Base-by-base conservation (phyloP, 2,888 invertebrate genomes). In the Acleris holmiana region DNA sequence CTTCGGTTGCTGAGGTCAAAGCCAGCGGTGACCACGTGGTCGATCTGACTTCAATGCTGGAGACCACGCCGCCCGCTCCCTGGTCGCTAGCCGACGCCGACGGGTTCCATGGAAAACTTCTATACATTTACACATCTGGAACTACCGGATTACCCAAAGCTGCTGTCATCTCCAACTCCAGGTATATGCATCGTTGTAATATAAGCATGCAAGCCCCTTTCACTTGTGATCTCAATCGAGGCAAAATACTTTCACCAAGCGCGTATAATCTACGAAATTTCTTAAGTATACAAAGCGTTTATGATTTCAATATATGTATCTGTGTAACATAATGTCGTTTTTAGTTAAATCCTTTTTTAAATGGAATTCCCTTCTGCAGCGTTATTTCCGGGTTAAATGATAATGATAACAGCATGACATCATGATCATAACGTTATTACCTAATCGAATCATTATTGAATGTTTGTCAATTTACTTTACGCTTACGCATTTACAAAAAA, bases 131-230 rank as follows among this genome's bases (percentile, higher is more conserved):
- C 88, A 99, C 99, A 0, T 99, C 99, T 46, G 99, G 99, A 13
- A 99, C 99, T 0, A 99, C 99, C 1, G 99, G 99, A 8, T 88
- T 99, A 67, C 99, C 99, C 0, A 99, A 99, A 86, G 99, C 99
- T 44, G 99, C 99, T 19, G 97, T 99, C 56, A 98, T 99, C 74
- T 97, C 97, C 17, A 97, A 98, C 86, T 96, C 97, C 51, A 96
- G 99, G 97, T 98, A 82, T 76, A 68, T 49, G 23, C 44, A 44
- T 44, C 13, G 13, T 35, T 13, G 8, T 35, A 35, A 35, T 35
- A 35, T 13, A 35, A 35, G 35, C 35, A 13, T 4, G 35, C 35
- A 13, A 13, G 35, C 35, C 35, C 4, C 65, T 65, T 60, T 65
- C 60, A 60, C 60, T 50, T 21, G 17, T 25, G 48, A 35, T 55